Evolutionary conservation across 2,797 vertebrate species (phyloP).

Genomic region (Pyrocephalus nanus): DNA sequence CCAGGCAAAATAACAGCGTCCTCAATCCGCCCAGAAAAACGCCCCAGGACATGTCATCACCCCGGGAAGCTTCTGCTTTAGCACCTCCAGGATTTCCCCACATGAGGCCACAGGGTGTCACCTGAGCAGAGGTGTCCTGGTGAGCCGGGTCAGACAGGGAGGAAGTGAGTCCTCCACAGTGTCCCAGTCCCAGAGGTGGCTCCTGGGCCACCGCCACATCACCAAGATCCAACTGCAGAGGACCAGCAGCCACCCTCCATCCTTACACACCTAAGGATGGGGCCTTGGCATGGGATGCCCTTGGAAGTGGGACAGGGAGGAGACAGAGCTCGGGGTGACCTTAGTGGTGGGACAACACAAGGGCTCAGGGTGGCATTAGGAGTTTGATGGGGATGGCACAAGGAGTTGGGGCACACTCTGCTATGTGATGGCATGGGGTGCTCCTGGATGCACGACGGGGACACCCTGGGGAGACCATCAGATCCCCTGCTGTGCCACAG

Average conservation of each 20-base stretch:
- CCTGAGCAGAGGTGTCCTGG: background rate
- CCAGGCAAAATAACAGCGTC: background rate
- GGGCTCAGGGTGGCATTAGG: background rate
- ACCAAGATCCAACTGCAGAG: background rate
- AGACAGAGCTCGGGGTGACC: background rate
- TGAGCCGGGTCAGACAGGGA: background rate
- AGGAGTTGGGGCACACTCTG: background rate
- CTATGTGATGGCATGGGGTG: fast-evolving
- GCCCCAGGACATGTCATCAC: background rate
- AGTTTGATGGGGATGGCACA: background rate
- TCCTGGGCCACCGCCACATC: background rate
- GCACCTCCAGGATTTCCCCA: background rate
- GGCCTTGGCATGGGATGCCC: background rate
- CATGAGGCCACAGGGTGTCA: background rate
- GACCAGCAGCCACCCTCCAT: background rate
- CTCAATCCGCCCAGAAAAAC: background rate
- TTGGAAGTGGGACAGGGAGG: background rate
- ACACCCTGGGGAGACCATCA: background rate
- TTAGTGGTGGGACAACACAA: background rate
- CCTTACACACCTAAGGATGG: fast-evolving
- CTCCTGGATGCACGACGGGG: fast-evolving
- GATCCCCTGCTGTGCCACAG: background rate
- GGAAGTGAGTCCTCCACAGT: background rate
- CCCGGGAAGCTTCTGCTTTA: background rate
- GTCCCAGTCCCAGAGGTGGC: background rate